Conservation (phyloP, 2,888 invertebrate genomes). For the Biston stratarius region DNA sequence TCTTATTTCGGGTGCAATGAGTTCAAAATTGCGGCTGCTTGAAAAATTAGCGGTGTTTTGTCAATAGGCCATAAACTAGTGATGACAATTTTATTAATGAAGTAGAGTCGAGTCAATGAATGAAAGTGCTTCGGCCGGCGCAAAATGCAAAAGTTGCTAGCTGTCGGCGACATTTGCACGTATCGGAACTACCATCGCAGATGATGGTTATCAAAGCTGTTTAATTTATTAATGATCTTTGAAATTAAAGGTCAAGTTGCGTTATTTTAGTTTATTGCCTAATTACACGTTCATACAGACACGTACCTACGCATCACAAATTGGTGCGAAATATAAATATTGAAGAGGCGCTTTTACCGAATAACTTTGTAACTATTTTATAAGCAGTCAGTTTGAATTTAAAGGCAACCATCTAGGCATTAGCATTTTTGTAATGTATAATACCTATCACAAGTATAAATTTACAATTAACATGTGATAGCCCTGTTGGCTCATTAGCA, state of each 20-base stretch:
- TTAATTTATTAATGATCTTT: slow-evolving; percentile 11
- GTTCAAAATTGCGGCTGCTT: neutral
- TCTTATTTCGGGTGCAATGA: neutral
- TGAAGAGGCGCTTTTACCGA: neutral
- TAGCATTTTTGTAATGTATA: no score
- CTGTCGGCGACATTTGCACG: slow-evolving; percentile 8
- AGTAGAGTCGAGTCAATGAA: slow-evolving; percentile 7
- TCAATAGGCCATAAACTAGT: slow-evolving; percentile 17
- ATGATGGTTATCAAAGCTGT: slow-evolving; percentile 7
- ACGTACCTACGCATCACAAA: neutral
- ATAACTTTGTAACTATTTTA: neutral
- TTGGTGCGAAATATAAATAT: neutral
- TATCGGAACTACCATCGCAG: slow-evolving; percentile 8
- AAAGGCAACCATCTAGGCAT: no score
- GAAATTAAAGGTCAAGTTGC: slow-evolving; percentile 8
- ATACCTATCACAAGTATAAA: no score
- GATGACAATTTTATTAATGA: slow-evolving; percentile 27
- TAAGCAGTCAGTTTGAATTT: no score
- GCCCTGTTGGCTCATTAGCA: no score
- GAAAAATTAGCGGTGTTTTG: slow-evolving; percentile 8
- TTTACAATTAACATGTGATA: no score
- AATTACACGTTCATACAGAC: neutral
- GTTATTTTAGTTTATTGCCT: neutral
- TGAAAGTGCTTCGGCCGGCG: neutral
- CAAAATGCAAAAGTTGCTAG: neutral